phyloP scores from a whole-genome alignment of 2,113 vertebrate species.

The Cyanocitta stelleri region DNA sequence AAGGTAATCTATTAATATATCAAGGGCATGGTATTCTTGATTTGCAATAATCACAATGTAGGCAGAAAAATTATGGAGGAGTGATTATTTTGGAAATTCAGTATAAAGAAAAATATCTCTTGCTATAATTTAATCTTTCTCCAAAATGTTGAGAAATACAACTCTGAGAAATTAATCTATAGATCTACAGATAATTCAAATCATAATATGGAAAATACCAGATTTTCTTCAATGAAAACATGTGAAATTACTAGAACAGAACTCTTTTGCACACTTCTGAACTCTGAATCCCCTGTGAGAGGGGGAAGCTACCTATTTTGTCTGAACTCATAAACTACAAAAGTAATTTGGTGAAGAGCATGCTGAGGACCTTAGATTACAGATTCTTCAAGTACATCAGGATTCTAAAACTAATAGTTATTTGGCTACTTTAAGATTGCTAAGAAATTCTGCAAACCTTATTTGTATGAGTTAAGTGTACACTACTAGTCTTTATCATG shows the following conservation, averaged over 20 bases:
- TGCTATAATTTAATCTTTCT: not conserved
- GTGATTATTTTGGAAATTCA: not conserved
- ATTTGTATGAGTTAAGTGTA: not conserved
- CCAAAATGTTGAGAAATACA: not conserved
- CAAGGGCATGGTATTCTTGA: not conserved
- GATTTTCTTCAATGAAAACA: not conserved
- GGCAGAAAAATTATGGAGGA: not conserved
- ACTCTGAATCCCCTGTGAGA: not conserved
- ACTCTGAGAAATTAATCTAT: not conserved
- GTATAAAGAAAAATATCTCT: not conserved
- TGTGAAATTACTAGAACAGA: not conserved
- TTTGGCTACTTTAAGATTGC: not conserved
- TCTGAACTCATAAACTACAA: not conserved
- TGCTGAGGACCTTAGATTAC: not conserved
- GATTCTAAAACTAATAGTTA: not conserved
- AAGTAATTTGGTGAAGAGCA: not conserved
- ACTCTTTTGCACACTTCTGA: not conserved
- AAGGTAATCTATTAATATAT: not conserved
- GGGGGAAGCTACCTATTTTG: not conserved
- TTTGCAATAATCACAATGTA: not conserved
- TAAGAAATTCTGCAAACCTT: not conserved
- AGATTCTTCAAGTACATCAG: not conserved
- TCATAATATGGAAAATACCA: not conserved
- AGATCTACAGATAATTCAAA: not conserved
- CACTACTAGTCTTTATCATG: not conserved